Conservation (phyloP, 2,797 vertebrate species). For the Molossus alvarezi region DNA sequence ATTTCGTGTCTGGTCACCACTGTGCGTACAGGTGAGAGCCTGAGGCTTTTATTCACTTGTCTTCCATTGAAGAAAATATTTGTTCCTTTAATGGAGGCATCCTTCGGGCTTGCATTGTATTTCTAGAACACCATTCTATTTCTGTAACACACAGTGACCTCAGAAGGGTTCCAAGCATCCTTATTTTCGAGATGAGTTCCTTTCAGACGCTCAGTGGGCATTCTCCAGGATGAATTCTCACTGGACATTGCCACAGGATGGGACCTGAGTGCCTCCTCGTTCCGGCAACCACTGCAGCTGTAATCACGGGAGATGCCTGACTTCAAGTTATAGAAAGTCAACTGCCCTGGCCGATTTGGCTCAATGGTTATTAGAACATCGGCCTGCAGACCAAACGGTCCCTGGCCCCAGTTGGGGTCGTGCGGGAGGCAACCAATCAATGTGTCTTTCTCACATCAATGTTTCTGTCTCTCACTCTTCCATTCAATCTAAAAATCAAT, state of each 20-base stretch:
- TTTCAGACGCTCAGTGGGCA: background rate
- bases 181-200: background rate
- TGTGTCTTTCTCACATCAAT: too few species aligned
- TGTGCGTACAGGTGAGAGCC: background rate
- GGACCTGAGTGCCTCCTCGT: background rate
- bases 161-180: background rate
- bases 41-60: background rate
- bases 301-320: background rate
- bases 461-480: too few species aligned
- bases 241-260: background rate
- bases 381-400: too few species aligned
- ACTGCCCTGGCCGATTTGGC: too few species aligned
- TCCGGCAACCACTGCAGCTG: accelerated
- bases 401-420: too few species aligned
- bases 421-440: too few species aligned
- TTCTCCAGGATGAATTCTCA: background rate
- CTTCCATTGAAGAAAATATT: background rate
- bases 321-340: background rate
- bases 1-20: background rate
- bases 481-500: too few species aligned
- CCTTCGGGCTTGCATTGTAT: background rate
- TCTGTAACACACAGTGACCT: background rate
- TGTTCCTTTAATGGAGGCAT: background rate
- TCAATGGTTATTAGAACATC: too few species aligned
- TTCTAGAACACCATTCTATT: background rate